phyloP scores from a whole-genome alignment of 2,113 vertebrate genomes.

The Herpailurus yagouaroundi region DNA sequence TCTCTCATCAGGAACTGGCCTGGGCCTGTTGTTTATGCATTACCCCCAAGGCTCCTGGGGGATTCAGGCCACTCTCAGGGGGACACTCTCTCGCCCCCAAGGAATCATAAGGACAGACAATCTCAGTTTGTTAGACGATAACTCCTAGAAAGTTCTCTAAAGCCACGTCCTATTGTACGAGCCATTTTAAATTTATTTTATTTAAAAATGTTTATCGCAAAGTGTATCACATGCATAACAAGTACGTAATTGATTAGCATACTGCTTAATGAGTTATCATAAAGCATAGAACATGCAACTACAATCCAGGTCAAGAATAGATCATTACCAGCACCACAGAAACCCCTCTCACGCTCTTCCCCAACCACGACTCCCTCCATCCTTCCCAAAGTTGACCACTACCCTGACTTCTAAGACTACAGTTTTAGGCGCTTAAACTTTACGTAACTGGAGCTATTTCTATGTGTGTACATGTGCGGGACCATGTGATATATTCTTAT shows the following conservation, averaged over 20 bases:
- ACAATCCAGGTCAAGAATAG: background rate
- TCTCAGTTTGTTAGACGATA: background rate
- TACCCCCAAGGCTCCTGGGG: background rate
- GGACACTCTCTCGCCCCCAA: background rate
- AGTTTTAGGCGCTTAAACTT: background rate
- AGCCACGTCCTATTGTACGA: background rate
- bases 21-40: background rate
- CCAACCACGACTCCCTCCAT: background rate
- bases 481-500: background rate
- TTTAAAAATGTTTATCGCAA: background rate
- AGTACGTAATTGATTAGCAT: background rate
- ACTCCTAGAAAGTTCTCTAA: conserved; percentile 12
- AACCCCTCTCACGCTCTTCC: too few species aligned
- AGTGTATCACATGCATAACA: background rate
- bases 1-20: background rate
- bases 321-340: background rate
- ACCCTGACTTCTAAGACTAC: background rate
- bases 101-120: background rate
- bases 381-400: background rate
- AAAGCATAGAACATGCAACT: background rate
- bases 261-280: background rate
- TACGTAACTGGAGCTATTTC: background rate
- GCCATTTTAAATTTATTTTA: background rate
- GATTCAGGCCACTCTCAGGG: background rate
- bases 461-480: too few species aligned